Conservation (phyloP, 2,113 vertebrate genomes). For the Calidris pygmaea region DNA sequence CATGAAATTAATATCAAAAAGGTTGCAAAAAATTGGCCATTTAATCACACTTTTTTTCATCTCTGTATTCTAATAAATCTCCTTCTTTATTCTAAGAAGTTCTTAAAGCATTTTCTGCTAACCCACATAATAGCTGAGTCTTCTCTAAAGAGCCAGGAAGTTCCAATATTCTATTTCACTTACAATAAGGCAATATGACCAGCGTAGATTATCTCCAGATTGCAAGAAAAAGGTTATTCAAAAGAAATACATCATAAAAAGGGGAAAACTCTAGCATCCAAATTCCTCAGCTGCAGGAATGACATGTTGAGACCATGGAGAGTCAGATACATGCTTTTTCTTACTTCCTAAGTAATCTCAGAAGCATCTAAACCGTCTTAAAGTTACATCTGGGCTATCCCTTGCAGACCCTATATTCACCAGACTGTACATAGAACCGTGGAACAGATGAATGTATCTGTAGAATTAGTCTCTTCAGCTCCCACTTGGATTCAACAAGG, state of each 20-base stretch:
- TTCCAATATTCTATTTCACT: neutral
- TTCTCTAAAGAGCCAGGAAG: neutral
- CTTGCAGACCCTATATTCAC: neutral
- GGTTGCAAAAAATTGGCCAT: neutral
- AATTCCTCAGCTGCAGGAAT: neutral
- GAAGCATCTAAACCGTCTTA: neutral
- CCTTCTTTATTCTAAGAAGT: neutral
- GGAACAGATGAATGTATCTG: neutral
- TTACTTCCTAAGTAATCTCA: neutral
- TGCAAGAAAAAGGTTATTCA: neutral
- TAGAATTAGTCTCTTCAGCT: neutral
- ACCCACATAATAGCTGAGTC: neutral
- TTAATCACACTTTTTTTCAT: neutral
- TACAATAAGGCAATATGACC: neutral
- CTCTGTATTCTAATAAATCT: neutral
- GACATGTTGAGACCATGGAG: fast-evolving
- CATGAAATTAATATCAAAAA: neutral
- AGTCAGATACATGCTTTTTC: neutral
- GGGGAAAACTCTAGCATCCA: neutral
- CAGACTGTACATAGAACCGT: fast-evolving
- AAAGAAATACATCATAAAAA: neutral
- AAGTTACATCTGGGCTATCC: neutral
- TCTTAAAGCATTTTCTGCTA: neutral
- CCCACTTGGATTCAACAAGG: neutral
- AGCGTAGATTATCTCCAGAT: neutral